These are phyloP conservation scores for Elmis aenea DNA, from an alignment of 2,888 invertebrate genomes.

Conservation along the genomic window DNA sequence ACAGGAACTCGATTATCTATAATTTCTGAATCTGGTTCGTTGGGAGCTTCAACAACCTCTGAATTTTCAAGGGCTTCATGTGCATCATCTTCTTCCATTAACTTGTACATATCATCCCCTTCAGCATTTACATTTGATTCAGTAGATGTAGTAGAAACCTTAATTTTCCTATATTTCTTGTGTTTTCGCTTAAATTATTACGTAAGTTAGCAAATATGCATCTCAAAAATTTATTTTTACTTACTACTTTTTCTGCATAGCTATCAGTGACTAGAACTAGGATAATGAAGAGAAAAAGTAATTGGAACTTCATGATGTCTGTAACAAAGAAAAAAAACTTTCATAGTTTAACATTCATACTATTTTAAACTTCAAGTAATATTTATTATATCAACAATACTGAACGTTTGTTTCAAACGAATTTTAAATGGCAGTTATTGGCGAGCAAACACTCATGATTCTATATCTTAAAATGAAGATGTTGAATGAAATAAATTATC, in stretches of 20 bases:
- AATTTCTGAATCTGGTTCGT: slow-evolving; percentile 28
- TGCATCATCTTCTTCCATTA: slow-evolving; percentile 44
- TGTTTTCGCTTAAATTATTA: slow-evolving; percentile 34
- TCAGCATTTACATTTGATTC: slow-evolving; percentile 39
- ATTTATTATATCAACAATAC: too few species aligned
- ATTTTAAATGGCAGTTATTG: too few species aligned
- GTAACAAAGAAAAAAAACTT: too few species aligned
- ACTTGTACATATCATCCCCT: slow-evolving; percentile 42
- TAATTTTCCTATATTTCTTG: slow-evolving; percentile 40
- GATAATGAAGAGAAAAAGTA: slow-evolving; percentile 7
- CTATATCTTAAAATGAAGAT: too few species aligned
- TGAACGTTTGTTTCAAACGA: too few species aligned
- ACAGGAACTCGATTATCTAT: slow-evolving; percentile 36
- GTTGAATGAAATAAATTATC: too few species aligned
- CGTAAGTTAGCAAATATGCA: slow-evolving; percentile 4
- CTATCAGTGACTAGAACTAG: slow-evolving; percentile 8
- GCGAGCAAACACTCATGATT: too few species aligned
- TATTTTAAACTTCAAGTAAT: too few species aligned
- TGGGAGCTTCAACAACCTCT: slow-evolving; percentile 26
- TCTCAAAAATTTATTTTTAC: not conserved
- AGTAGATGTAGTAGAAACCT: slow-evolving; percentile 39
- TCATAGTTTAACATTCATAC: too few species aligned
- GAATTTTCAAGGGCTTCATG: slow-evolving; percentile 31
- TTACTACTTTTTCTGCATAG: slow-evolving; percentile 7
- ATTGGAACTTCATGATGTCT: slow-evolving; percentile 11